Base-by-base conservation (phyloP, 2,888 invertebrate species). In the Caenorhabditis sulstoni region DNA sequence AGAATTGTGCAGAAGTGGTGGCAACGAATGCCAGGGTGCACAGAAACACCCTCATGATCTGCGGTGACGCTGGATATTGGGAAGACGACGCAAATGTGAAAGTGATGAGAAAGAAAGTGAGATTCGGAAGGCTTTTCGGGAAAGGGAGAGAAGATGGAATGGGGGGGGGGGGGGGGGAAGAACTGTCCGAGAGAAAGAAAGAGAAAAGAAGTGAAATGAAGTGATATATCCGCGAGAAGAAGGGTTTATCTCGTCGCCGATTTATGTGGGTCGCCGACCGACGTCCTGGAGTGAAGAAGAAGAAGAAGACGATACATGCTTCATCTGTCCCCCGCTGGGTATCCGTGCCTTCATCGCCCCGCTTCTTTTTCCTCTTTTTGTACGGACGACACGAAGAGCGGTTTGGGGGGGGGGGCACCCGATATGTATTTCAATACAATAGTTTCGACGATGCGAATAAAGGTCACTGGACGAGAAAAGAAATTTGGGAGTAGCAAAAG, bases 101-200 rank as follows among this genome's bases (percentile, higher is more conserved):
- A 78, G 78, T 78, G 78, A 71, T 66, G 78, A 47, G 61, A 71
- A 71, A 66, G 78, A 78, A 78, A 78, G 78, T 78, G 78, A 78
- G 71, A 71, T 45, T 35, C 12, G 55, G 23, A 11, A 11, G 41
- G 14, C 41, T 41, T 14, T 41, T 11, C 14, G 12, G 12, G 41
- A 8, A 11, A 41, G 37, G 11, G 37, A 37, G 11, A 37, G 11
- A 11, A 37, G n/a, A n/a, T n/a, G n/a, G 7, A 29, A 29, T 29
- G 29, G 4, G 29, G 29, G 7, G 29, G 7, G 29, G 29, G 7
- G 29, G 29, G 29, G 29, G 20, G 23, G 49, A 41, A 49, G 29
- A 29, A 29, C 52, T 61, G 45, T 61, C 53, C 59, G 53, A 59
- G 29, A 29, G 29, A 7, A 29, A 29, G 29, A 29, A 57, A 58